These are phyloP conservation scores for Cephus pulcher DNA, from an alignment of 2,888 invertebrate species.

Conservation along the genomic window DNA sequence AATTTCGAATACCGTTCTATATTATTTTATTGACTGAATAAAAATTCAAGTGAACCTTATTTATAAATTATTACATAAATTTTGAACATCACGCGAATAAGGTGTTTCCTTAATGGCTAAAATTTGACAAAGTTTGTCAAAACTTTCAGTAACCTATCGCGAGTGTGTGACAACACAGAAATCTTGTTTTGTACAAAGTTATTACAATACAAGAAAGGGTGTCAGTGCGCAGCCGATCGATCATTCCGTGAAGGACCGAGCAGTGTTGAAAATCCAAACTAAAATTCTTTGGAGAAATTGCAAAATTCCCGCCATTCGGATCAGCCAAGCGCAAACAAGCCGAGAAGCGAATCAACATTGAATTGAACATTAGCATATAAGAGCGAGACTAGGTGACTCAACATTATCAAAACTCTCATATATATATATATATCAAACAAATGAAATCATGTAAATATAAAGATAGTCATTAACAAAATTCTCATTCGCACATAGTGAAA, in stretches of 20 bases:
- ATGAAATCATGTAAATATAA: background rate
- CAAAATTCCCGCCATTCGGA: conserved; percentile 17
- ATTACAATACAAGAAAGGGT: background rate
- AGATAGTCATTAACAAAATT: background rate
- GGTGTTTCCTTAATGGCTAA: background rate
- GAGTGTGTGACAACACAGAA: background rate
- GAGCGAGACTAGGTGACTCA: conserved; percentile 5
- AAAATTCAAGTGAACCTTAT: conserved; percentile 1
- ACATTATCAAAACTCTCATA: background rate
- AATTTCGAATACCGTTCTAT: background rate
- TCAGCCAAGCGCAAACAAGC: conserved; percentile 32
- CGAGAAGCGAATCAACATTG: conserved; percentile 27
- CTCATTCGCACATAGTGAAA: background rate
- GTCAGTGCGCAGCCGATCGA: background rate
- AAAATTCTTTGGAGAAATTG: conserved; percentile 1
- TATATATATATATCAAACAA: background rate
- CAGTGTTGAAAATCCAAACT: background rate
- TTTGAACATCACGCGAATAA: conserved; percentile 3
- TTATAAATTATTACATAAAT: conserved; percentile 22
- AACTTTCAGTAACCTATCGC: background rate
- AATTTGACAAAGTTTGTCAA: background rate
- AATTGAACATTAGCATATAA: conserved; percentile 40
- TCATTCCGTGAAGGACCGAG: conserved; percentile 8
- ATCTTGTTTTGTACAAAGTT: conserved; percentile 19
- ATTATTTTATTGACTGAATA: background rate